Base-by-base conservation (phyloP, 2,888 invertebrate genomes). In the Cephus runcator region DNA sequence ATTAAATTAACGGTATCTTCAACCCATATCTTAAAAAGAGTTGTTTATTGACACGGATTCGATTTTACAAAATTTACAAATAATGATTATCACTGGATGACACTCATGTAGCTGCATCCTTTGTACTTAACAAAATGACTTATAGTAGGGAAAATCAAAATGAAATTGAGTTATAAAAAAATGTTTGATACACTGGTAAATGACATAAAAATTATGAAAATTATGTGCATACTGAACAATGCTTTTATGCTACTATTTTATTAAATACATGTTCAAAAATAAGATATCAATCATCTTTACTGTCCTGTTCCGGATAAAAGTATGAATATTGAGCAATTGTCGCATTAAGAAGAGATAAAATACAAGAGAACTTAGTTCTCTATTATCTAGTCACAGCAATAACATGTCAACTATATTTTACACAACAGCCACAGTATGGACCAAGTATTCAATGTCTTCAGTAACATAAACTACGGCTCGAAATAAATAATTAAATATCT, bases 31-130 rank as follows among this genome's bases (percentile, higher is more conserved):
- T 77, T 83, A 76, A 81, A 56, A 82, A 81, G 80, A 80, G 81
- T 82, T 81, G 83, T 85, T 86, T 86, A 85, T 86, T 86, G 85
- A 85, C 85, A 85, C 83, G 84, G 82, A 81, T 82, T 77, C 69
- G 82, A 83, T 85, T 83, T 82, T 84, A 84, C 84, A 84, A 82
- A 71, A 84, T 83, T 81, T 85, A 86, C 84, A 86, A 82, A 83
- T 83, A 81, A 84, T 83, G 76, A 80, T 84, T 79, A 80, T 81
- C 83, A 83, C 81, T 56, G 56, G 56, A 56, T 56, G 56, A 56
- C 56, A 56, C 56, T 56, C 56, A 15, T 56, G 56, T 23, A 23
- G 56, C 23, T 23, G 56, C 56, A 56, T 23, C 56, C 23, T 23
- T 56, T 56, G 56, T 56, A 56, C 56, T 56, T 56, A 56, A 23